A percentile compares a stretch with the other conserved stretches of the same genome.
Conservation (phyloP, 2,888 invertebrate species). For the Macrophya annulata region DNA sequence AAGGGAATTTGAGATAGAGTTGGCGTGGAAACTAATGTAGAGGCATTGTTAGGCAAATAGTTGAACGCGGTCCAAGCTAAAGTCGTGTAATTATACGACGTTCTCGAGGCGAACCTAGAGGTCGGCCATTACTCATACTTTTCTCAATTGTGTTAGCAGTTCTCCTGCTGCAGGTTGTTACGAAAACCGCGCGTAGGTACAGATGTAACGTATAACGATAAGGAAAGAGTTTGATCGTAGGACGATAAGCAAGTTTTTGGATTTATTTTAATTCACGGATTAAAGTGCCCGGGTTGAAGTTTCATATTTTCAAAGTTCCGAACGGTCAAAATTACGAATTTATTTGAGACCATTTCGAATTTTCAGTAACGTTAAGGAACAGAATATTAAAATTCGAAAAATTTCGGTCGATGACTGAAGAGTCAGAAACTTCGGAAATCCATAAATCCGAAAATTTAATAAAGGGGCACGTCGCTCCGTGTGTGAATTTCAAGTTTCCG, state of each 20-base stretch:
- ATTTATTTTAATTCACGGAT: neutral
- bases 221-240: conserved; percentile 13
- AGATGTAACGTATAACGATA: neutral
- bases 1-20: conserved; percentile 53
- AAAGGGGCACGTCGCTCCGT: no score
- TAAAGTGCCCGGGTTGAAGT: neutral
- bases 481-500: no score
- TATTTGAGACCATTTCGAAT: no score
- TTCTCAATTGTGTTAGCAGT: conserved; percentile 49
- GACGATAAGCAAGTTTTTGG: neutral
- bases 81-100: conserved; percentile 55
- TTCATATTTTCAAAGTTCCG: no score
- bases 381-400: no score
- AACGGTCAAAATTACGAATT: no score
- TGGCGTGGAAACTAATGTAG: conserved; percentile 56
- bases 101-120: conserved; percentile 45
- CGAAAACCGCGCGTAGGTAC: neutral
- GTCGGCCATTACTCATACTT: conserved; percentile 53
- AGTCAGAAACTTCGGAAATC: no score
- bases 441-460: no score
- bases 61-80: conserved; percentile 57
- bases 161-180: neutral
- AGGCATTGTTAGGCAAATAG: conserved; percentile 57
- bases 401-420: no score
- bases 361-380: no score